Evolutionary conservation across 1,140 invertebrate species (phyloP), one percentile per base, ranked within the genome.

Genomic region (Steinernema khuongi): DNA sequence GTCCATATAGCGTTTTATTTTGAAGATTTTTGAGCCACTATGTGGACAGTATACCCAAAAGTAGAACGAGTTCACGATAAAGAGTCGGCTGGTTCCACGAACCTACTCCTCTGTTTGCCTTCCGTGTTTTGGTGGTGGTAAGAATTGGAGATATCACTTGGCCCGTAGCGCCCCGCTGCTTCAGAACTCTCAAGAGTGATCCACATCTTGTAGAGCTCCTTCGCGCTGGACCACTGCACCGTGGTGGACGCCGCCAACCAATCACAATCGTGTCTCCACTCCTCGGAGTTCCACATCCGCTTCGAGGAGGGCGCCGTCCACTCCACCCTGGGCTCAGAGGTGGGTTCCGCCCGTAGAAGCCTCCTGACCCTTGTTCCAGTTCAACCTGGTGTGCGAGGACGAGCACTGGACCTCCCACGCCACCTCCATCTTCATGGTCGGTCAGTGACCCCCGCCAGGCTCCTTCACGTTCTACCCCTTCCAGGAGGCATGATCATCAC

Each of bases 401-500:
- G 33, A 77, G 17, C 72, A 74, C 22, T 29, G 30, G 72, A 69
- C 72, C 4, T 68, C 73, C 19, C 73, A 74, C 31, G 73, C 67
- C 7, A 75, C 75, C n/a, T 77, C 75, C 2, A 71, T 75, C 2
- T 77, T 77, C 28, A 41, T 77, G n/a, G 43, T 77, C 11, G 75
- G 75, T 74, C 33, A 74, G 50, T 26, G 22, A n/a, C 11, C n/a
- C n/a, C 36, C n/a, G 28, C 11, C 60, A 73, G 4, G 28, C 19
- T 14, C 4, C 17, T 26, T 4, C 67, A 26, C 33, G 26, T n/a
- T 70, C 26, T 72, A 17, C n/a, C 14, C 29, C 7, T 74, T 74
- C 31, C 33, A 75, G 74, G 74, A 14, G 72, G 72, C 36, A 77
- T 77, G 75, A 26, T 77, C 18, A 73, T 75, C 7, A 68, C 75